Percentiles rank a stretch among this genome's conserved stretches.
Evolutionary conservation across 37 sponge, comb jelly and placozoan species (phyloP).

Genomic region (Hormiphora californensis): DNA sequence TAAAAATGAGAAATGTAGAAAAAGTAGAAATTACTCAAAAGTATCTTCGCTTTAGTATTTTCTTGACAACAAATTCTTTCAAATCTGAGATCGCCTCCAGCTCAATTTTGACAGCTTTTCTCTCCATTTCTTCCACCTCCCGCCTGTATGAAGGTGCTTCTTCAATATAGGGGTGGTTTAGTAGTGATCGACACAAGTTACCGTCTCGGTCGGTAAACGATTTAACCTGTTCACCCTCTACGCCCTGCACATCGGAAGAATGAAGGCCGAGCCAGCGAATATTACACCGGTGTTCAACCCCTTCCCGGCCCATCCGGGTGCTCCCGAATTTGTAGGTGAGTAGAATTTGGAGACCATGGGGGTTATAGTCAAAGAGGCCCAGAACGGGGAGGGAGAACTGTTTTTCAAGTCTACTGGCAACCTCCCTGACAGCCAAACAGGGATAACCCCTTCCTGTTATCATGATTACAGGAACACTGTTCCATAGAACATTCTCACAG

Average conservation of each 20-base stretch:
- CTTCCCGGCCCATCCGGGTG: conserved; percentile 67
- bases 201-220: not conserved
- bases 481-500: conserved; percentile 84
- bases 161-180: conserved; percentile 26
- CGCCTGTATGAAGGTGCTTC: not conserved
- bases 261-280: conserved; percentile 43
- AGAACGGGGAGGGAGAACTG: conserved; percentile 72
- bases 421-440: conserved; percentile 76
- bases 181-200: not conserved
- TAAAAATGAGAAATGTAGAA: too few species aligned
- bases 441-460: conserved; percentile 95
- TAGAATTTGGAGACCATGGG: conserved; percentile 85
- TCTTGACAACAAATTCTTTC: conserved; percentile 31
- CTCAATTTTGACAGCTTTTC: conserved; percentile 1
- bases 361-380: conserved; percentile 95
- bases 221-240: conserved; percentile 5
- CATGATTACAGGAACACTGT: conserved; percentile 79
- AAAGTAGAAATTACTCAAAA: too few species aligned
- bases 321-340: conserved; percentile 90
- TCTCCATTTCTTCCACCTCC: conserved; percentile 19
- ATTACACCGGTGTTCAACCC: conserved; percentile 4
- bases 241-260: conserved; percentile 43
- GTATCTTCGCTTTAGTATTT: not conserved
- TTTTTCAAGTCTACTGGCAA: conserved; percentile 59
- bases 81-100: not conserved